Evolutionary conservation across 2,888 invertebrate species (phyloP).

Genomic region (Melinaea menophilus): DNA sequence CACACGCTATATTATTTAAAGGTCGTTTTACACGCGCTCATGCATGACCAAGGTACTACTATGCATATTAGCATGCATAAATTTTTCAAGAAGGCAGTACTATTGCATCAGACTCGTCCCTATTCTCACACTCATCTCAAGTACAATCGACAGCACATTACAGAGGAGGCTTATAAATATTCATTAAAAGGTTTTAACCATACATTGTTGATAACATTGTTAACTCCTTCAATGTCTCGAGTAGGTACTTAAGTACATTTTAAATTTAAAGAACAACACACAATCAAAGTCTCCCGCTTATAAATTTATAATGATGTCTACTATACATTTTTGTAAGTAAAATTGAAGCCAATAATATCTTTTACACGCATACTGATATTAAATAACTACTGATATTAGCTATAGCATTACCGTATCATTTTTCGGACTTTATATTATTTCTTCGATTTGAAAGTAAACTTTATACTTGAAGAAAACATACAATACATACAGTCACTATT

Average conservation of each 20-base stretch:
- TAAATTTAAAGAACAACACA: neutral
- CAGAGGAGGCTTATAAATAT: conserved; percentile 22
- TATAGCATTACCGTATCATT: no score
- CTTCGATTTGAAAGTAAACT: no score
- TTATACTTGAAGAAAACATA: no score
- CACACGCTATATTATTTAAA: neutral
- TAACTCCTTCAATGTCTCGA: conserved; percentile 2
- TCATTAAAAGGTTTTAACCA: conserved; percentile 21
- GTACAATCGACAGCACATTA: conserved; percentile 25
- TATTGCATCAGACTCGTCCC: conserved; percentile 14
- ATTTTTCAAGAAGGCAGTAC: conserved; percentile 12
- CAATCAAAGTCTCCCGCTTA: neutral
- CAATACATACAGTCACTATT: no score
- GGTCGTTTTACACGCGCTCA: conserved; percentile 7
- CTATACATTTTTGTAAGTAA: no score
- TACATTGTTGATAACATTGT: conserved; percentile 19
- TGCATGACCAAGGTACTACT: conserved; percentile 1
- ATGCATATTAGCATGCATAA: conserved; percentile 15
- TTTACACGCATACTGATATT: no score
- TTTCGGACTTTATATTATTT: no score
- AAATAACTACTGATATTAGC: no score
- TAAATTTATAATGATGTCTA: neutral
- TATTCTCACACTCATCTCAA: conserved; percentile 15
- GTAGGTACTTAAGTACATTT: neutral
- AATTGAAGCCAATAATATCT: no score